Evolutionary conservation across 64 coral and sea anemone genomes (phyloP), one percentile per base, ranked within the genome.

Genomic region (Cladopsammia gracilis): DNA sequence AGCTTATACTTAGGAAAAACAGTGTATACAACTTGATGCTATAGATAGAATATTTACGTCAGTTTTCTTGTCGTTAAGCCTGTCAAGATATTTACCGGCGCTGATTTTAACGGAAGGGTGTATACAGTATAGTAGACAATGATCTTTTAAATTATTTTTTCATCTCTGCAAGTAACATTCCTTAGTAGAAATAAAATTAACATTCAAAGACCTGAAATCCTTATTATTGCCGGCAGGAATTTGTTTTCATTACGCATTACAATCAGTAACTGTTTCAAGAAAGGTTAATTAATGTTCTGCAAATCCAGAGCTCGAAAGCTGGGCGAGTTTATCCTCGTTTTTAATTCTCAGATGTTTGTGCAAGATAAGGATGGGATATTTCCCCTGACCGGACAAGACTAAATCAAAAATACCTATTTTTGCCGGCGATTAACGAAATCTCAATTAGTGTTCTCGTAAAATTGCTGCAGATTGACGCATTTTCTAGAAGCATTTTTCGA

Each of bases 311-410:
- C 19, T 15, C 19, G 20, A 52, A 18, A 18, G 48, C 46, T 76
- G 47, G 18, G 73, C 20, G 56, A 26, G 44, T 83, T 64, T 83
- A 83, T 83, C 79, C 56, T 14, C 56, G 15, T 83, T 48, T 65
- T 20, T 83, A 83, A 83, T 65, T 47, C 79, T 83, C 79, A 83
- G 79, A 83, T 83, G 79, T 83, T 83, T 65, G 60, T 14, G 5
- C 42, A 65, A 83, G 79, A 83, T 83, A 83, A 83, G 42, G 18
- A 14, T 15, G 7, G 16, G 15, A 20, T 14, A 65, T 45, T 83
- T 83, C 79, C 79, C 26, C 19, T n/a, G 8, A 64, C 59, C 79
- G 79, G 79, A 83, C 79, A 64, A 42, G 46, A 19, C 72, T 75
- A 43, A 56, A 48, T 45, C 34, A 75, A 47, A 83, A 65, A 65